Base-by-base conservation (phyloP, 2,113 vertebrate genomes). In the Promerops cafer region DNA sequence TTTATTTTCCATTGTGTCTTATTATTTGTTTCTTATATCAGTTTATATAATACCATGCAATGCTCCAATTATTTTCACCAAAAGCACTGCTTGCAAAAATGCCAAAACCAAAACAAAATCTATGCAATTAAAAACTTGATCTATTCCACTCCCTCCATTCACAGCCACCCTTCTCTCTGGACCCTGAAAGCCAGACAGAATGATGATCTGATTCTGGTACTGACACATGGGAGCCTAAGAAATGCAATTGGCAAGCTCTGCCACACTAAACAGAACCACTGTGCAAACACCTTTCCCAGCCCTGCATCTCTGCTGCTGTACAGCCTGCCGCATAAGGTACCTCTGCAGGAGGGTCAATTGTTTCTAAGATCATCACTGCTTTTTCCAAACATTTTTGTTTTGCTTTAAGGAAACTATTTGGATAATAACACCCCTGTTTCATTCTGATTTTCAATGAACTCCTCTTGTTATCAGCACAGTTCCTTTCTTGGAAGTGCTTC, bases 401-500 rank as follows among this genome's bases (percentile, higher is more conserved):
- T 80, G 88, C 66, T 97, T 68, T 77, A 93, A 90, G 66, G 83
- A 63, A 80, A 64, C 24, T 20, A 52, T 52, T 53, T 89, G 69
- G 79, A 63, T 89, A 86, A 84, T 42, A 89, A 56, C 18, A 81
- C 39, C 44, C 64, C 76, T 63, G 31, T 85, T 92, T 93, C 54
- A 94, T 68, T 91, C 91, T 78, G 74, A 79, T 88, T 97, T 97
- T 92, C 76, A 91, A 85, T 93, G 86, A 90, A 61, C 39, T 95
- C 68, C 63, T 87, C 40, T 71, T 95, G 83, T 71, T 93, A 96
- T 70, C 50, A 71, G 78, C 45, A 81, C 40, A 89, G 79, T 71
- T 94, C 74, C 42, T 84, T 97, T 91, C 94, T 93, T 82, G 40
- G 76, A 90, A 77, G 94, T 94, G 95, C 83, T 96, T 96, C 59